Evolutionary conservation across 2,797 vertebrate species (phyloP).

Genomic region (Sardinella longiceps): DNA sequence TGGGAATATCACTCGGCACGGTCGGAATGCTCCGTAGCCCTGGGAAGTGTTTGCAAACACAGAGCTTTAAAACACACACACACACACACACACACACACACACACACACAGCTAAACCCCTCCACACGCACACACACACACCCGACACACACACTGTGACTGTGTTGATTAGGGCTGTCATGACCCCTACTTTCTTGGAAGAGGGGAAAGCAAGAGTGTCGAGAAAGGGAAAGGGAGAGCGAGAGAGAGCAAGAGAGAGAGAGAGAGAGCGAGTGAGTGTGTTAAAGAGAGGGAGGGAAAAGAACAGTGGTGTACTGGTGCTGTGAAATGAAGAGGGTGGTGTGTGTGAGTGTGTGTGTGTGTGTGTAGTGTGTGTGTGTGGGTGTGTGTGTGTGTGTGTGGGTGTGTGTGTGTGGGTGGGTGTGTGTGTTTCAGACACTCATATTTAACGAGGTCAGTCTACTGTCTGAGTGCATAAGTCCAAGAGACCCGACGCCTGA

Average conservation of each 20-base stretch:
- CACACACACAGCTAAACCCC: background rate
- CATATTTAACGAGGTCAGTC: background rate
- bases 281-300: background rate
- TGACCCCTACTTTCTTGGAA: background rate
- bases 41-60: slow-evolving; percentile 23
- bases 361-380: background rate
- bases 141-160: background rate
- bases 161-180: slow-evolving; percentile 22
- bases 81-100: background rate
- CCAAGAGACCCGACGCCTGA: background rate
- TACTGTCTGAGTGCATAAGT: background rate
- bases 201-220: background rate
- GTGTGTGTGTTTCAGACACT: background rate
- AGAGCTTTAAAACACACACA: slow-evolving; percentile 2
- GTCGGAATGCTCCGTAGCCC: slow-evolving; percentile 12
- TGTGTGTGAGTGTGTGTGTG: background rate
- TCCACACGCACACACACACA: background rate
- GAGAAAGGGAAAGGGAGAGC: background rate
- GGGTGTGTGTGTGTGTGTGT: background rate
- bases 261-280: background rate
- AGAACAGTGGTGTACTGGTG: no score
- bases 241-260: background rate
- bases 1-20: slow-evolving; percentile 15
- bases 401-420: background rate
- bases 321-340: background rate